Percentiles rank a stretch among this genome's conserved stretches.
These are phyloP conservation scores for Drosophila pullipes DNA, from an alignment of 2,888 invertebrate genomes.

Conservation along the genomic window DNA sequence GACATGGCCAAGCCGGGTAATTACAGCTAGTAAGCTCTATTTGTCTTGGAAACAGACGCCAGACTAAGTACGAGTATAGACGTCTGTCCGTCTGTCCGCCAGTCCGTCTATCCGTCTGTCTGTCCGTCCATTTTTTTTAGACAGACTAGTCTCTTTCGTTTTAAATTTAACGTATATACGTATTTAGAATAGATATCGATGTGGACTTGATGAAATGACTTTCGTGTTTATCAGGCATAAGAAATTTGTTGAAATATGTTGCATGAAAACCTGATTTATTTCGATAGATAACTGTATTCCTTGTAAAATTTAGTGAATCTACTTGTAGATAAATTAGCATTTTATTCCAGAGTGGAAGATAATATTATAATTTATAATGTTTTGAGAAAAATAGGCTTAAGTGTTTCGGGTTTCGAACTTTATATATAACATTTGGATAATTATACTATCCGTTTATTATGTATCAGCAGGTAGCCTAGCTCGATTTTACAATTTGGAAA, in stretches of 20 bases:
- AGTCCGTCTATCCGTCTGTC: background rate
- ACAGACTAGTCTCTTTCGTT: background rate
- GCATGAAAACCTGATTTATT: background rate
- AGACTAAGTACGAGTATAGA: background rate
- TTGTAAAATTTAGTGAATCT: background rate
- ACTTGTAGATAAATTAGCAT: background rate
- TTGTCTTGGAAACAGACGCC: constrained; percentile 11
- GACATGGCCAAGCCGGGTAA: constrained; percentile 16
- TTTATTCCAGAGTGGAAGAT: background rate
- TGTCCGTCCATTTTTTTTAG: background rate
- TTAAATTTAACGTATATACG: background rate
- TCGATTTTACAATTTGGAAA: background rate
- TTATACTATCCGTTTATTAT: background rate
- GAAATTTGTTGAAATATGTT: background rate
- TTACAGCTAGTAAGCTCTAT: constrained; percentile 17
- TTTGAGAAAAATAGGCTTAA: background rate
- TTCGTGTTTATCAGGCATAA: background rate
- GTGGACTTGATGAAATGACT: background rate
- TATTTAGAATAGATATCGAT: background rate
- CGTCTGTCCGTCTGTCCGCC: background rate
- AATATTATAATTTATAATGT: background rate
- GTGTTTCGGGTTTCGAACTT: fast-evolving
- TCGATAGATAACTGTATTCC: background rate
- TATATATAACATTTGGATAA: background rate
- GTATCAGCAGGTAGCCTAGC: background rate